Base-by-base conservation (phyloP, 2,888 invertebrate species). In the Thymelicus sylvestris region DNA sequence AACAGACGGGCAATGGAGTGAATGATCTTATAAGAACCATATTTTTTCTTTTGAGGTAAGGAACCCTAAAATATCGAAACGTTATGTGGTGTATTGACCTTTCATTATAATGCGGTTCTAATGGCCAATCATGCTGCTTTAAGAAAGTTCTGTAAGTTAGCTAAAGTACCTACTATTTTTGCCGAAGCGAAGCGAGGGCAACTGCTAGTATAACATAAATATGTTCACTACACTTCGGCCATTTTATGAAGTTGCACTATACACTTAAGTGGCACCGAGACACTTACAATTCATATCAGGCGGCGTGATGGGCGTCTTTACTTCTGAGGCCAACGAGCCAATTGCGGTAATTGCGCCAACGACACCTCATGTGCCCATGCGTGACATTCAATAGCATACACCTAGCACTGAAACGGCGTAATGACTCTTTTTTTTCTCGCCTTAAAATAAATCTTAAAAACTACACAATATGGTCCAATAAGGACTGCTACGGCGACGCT, bases 271-370 rank as follows among this genome's bases (percentile, higher is more conserved):
- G 70, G 60, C 64, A 70, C 60, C 60, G 65, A 61, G 70, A 59
- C 60, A 70, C 70, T 65, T 70, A 70, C 61, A 70, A 65, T 70
- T 70, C 70, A 66, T 70, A 70, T 71, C 70, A 66, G 55, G 83
- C 78, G 80, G 84, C 81, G 82, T 84, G 84, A 90, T 89, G 92
- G 92, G 91, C 92, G 92, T 91, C 89, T 88, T 86, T 86, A 83
- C 83, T 85, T 86, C 81, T 83, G 86, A 88, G 88, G 86, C 89
- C 88, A 88, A 86, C 88, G 88, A 89, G 91, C 93, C 93, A 93
- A 93, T 93, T 93, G 92, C 89, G 84, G 89, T 93, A 93, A 93
- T 93, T 93, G 90, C 88, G 80, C 81, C 85, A 88, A 87, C 88
- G 91, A 91, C 92, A 92, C 92, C 91, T 92, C 90, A 90, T 84